Conservation (phyloP, 2,113 vertebrate species). For the Myotis lucifugus region DNA sequence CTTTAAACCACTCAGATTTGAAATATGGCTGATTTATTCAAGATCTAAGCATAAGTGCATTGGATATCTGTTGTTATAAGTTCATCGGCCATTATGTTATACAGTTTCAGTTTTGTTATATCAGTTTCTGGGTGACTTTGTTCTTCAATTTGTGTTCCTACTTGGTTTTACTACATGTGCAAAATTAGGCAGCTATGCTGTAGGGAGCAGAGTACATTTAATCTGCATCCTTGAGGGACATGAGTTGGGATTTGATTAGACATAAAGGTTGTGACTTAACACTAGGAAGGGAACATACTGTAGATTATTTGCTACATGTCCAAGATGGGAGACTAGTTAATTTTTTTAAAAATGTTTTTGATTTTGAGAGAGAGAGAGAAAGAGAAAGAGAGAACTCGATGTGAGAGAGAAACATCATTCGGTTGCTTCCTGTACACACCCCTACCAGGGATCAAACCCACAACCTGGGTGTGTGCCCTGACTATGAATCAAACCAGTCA, state of each 20-base stretch:
- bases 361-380: too few relatives aligned
- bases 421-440: too few relatives aligned
- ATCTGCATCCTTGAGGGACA: not conserved
- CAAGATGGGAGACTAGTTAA: not conserved
- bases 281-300: not conserved
- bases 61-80: not conserved
- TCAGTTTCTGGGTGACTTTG: not conserved
- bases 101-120: not conserved
- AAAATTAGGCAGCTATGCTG: not conserved
- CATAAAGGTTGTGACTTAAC: not conserved
- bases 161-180: not conserved
- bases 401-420: too few relatives aligned
- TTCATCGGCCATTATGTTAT: not conserved
- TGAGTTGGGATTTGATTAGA: not conserved
- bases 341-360: too few relatives aligned
- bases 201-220: not conserved
- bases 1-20: not conserved
- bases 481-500: too few relatives aligned
- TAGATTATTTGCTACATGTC: not conserved
- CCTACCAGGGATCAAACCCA: too few relatives aligned
- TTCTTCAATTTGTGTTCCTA: not conserved
- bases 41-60: not conserved
- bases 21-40: conserved; percentile 1
- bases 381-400: too few relatives aligned
- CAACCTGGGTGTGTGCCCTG: too few relatives aligned